These are phyloP conservation scores for Pristionchus fissidentatus DNA, from an alignment of 2,888 invertebrate genomes.

Conservation along the genomic window DNA sequence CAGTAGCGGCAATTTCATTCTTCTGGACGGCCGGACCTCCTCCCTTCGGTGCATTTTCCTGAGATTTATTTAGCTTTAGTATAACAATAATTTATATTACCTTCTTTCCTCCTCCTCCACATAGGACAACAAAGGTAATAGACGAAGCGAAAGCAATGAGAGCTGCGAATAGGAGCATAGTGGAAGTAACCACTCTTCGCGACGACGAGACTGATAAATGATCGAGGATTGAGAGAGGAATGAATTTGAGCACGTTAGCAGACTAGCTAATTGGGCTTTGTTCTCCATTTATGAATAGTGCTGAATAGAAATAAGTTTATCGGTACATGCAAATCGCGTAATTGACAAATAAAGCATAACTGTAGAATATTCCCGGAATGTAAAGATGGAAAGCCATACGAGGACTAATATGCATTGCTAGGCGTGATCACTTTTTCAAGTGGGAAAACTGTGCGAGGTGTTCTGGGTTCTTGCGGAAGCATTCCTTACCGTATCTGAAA, in stretches of 20 bases:
- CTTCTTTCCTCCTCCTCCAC: constrained; percentile 43
- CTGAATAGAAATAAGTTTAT: background rate
- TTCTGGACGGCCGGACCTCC: constrained; percentile 16
- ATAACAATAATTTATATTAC: background rate
- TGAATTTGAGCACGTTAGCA: background rate
- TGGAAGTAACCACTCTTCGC: background rate
- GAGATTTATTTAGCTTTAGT: background rate
- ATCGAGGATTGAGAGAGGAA: background rate
- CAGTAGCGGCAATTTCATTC: constrained; percentile 27
- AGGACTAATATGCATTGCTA: background rate
- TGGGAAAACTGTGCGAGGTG: constrained; percentile 75
- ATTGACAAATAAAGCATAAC: constrained; percentile 13
- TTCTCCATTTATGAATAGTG: background rate
- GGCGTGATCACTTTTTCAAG: constrained; percentile 55
- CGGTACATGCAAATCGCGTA: background rate
- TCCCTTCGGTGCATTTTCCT: constrained; percentile 32
- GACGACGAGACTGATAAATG: background rate
- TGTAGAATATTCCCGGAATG: background rate
- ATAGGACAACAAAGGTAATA: constrained; percentile 23
- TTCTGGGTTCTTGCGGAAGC: constrained; percentile 76
- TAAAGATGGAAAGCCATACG: background rate
- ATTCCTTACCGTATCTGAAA: constrained; percentile 75
- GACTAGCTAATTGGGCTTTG: background rate
- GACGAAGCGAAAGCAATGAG: constrained; percentile 39
- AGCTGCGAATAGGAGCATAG: constrained; percentile 10